Conservation (phyloP, 1,140 invertebrate genomes). For the Drosophila elegans region DNA sequence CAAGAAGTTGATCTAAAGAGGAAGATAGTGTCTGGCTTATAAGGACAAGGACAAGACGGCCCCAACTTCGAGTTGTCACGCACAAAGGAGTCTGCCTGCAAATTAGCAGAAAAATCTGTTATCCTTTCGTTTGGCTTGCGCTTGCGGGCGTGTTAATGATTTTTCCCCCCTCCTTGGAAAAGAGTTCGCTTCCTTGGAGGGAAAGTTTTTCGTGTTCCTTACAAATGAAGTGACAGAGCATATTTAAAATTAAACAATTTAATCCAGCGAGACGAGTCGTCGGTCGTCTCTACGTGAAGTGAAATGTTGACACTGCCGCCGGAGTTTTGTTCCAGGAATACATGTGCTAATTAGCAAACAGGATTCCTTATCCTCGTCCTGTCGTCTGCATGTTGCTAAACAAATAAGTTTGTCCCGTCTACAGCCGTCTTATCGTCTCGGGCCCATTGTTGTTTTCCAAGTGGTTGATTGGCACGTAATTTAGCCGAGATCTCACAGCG, state of each 20-base stretch:
- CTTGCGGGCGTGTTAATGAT: conserved; percentile 85
- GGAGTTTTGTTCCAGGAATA: conserved; percentile 72
- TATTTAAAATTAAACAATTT: conserved; percentile 85
- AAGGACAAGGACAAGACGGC: conserved; percentile 35
- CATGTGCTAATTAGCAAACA: conserved; percentile 82
- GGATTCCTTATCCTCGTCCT: conserved; percentile 55
- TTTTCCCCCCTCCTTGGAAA: conserved; percentile 46
- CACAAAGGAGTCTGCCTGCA: conserved; percentile 82
- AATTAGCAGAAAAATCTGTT: conserved; percentile 85
- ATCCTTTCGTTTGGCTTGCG: conserved; percentile 83
- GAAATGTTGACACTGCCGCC: conserved; percentile 76
- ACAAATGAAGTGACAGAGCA: conserved; percentile 84
- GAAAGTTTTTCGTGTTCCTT: conserved; percentile 61
- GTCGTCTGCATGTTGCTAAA: conserved; percentile 56
- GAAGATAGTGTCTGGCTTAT: conserved; percentile 66
- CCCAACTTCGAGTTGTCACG: conserved; percentile 62
- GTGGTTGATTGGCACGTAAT: conserved; percentile 82
- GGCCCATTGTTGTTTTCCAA: conserved; percentile 75
- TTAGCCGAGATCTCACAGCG: conserved; percentile 57
- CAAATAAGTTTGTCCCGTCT: conserved; percentile 71
- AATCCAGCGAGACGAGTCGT: conserved; percentile 67
- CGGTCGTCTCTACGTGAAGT: conserved; percentile 60
- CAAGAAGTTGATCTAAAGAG: conserved; percentile 76
- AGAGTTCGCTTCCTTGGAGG: conserved; percentile 22
- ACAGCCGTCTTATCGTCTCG: conserved; percentile 59